Evolutionary conservation across 2,797 vertebrate species (phyloP), one percentile per base, ranked within the genome.

Genomic region (Gobionotothen gibberifrons): DNA sequence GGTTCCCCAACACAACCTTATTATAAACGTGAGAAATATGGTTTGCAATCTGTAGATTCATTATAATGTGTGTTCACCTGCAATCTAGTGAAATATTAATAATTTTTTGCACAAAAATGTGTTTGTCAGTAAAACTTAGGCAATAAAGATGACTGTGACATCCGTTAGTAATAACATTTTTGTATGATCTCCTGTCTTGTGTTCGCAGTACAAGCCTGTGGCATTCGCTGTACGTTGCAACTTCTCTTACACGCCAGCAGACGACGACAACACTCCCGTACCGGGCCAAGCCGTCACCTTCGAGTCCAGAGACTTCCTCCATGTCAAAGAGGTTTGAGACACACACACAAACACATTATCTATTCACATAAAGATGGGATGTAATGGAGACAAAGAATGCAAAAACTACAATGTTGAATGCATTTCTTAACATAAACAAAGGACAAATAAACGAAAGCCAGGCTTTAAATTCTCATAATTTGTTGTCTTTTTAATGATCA

Each of bases 171-270:
- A 26, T 32, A 22, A n/a, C 5, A 40, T 21, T n/a, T 15, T 36
- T 44, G 13, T 19, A 4, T 39, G 1, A 56, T 26, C 43, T 52
- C 17, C 46, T 72, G 42, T 48, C 36, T 17, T 55, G 6, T 72
- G 49, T 91, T 56, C 19, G 5, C 76, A 95, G 94, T 94, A 90
- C 84, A 94, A 93, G 83, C 91, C 92, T 43, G 98, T 99, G 91
- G 97, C 98, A 15, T 99, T 99, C 86, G 98, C 98, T 17, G 97
- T 99, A 72, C 97, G 97, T 82, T 98, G 97, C 91, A 99, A 99
- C 93, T 98, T 98, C 91, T 97, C 96, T 74, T 99, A 99, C 89
- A 97, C 93, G 17, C 96, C 98, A 72, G 96, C 96, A 73, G 97
- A 98, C 0, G 97, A 99, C 85, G 98, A 99, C 66, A 98, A 98